phyloP scores from a whole-genome alignment of 2,113 vertebrate genomes.

The Dipodomys spectabilis region DNA sequence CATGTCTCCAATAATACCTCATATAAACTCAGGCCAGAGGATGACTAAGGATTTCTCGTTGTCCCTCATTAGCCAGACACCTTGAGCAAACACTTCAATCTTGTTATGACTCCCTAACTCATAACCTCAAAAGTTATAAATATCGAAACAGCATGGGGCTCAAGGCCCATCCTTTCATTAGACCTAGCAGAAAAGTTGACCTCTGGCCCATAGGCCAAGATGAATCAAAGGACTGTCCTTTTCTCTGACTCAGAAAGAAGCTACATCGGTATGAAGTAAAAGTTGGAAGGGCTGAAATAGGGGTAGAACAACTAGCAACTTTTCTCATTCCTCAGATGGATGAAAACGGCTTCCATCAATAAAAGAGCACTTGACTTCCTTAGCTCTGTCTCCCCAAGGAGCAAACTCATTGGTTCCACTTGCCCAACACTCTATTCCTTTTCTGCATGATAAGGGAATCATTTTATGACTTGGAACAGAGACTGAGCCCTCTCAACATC shows the following conservation, averaged over 20 bases:
- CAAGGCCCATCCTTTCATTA: not conserved
- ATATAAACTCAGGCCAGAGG: too few species aligned
- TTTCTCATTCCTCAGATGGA: conserved; percentile 62
- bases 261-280: conserved; percentile 33
- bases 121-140: not conserved
- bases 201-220: conserved; percentile 16
- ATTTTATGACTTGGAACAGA: conserved; percentile 56
- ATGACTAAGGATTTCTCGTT: too few species aligned
- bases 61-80: too few species aligned
- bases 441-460: conserved; percentile 63
- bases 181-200: not conserved
- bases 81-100: too few species aligned
- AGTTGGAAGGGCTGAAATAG: not conserved
- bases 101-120: not conserved
- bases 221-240: not conserved
- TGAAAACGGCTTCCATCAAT: conserved; percentile 61
- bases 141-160: not conserved
- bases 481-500: conserved; percentile 57
- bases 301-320: not conserved
- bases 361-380: not conserved
- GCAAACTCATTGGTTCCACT: conserved; percentile 33
- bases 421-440: not conserved
- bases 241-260: conserved; percentile 21
- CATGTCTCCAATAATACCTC: too few species aligned
- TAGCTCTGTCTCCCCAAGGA: conserved; percentile 48